Conservation (phyloP, 2,888 invertebrate genomes). For the Synanthedon vespiformis region DNA sequence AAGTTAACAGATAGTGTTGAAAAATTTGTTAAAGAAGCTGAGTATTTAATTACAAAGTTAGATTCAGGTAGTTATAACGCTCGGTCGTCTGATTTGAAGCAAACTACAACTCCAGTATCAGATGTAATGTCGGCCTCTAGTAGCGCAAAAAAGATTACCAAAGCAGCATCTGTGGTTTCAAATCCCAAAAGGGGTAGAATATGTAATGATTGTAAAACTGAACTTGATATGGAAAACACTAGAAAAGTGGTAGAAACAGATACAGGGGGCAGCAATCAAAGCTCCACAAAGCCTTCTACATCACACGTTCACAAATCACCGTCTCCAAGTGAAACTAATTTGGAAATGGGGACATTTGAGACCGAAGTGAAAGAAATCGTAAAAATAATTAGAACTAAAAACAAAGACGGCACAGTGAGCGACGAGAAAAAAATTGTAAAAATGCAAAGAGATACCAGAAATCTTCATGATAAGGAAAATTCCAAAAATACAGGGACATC, state of each 20-base stretch:
- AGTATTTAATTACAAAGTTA: constrained; percentile 1
- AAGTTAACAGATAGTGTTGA: constrained; percentile 11
- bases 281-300: background rate
- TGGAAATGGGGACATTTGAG: constrained; percentile 3
- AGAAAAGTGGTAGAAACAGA: background rate
- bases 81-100: no score
- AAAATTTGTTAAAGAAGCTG: constrained; percentile 18
- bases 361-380: constrained; percentile 25
- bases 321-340: background rate
- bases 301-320: background rate
- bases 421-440: constrained; percentile 24
- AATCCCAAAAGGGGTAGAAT: constrained; percentile 8
- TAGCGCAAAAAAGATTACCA: constrained; percentile 3
- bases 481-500: background rate
- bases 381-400: constrained; percentile 21
- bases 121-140: no score
- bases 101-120: no score
- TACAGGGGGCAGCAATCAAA: background rate
- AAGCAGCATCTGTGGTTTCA: constrained; percentile 3
- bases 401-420: constrained; percentile 24
- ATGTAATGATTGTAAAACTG: background rate
- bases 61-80: no score
- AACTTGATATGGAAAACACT: background rate
- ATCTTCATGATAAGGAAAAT: constrained; percentile 1
- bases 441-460: constrained; percentile 19